These are phyloP conservation scores for Falco naumanni DNA, from an alignment of 2,797 vertebrate genomes.

Conservation along the genomic window DNA sequence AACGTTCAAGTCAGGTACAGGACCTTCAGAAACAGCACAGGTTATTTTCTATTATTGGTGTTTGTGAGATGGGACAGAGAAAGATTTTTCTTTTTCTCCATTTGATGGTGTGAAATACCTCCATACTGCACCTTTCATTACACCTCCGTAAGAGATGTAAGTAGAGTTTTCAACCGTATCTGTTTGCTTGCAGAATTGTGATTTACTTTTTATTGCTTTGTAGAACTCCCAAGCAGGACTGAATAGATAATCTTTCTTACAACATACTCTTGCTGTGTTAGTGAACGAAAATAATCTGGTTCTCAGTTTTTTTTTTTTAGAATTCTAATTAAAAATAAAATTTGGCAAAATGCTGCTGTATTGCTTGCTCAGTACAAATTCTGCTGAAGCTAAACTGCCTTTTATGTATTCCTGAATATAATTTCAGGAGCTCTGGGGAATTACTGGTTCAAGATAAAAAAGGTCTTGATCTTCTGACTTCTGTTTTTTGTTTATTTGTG, in stretches of 20 bases:
- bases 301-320: neutral
- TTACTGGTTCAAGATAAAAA: neutral
- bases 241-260: neutral
- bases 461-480: neutral
- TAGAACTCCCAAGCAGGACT: neutral
- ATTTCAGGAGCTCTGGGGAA: neutral
- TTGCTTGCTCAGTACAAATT: neutral
- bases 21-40: neutral
- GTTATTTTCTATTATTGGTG: neutral
- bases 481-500: neutral
- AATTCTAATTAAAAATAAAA: neutral
- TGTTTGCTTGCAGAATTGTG: neutral
- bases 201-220: neutral
- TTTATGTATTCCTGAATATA: neutral
- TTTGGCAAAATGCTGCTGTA: neutral
- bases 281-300: neutral
- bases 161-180: rapidly evolving
- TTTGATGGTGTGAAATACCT: neutral
- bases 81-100: neutral
- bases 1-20: neutral
- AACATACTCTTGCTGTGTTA: neutral
- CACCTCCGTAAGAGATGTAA: neutral
- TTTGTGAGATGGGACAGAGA: neutral
- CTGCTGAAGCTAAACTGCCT: neutral
- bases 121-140: neutral